Conservation (phyloP, 2,888 invertebrate species). For the Selenia dentaria region DNA sequence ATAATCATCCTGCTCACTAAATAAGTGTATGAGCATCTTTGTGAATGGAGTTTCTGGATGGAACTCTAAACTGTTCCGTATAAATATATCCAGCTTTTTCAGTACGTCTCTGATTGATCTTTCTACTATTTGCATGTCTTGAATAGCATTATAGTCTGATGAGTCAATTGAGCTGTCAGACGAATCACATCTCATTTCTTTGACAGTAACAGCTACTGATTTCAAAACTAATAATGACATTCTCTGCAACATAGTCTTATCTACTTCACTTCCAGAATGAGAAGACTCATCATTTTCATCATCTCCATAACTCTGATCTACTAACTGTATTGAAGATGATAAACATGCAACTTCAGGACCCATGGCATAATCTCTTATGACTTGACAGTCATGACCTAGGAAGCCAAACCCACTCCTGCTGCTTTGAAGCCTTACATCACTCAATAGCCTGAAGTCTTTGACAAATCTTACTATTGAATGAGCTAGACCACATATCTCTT, state of each 20-base stretch:
- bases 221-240: constrained; percentile 94
- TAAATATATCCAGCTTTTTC: constrained; percentile 91
- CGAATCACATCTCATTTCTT: constrained; percentile 94
- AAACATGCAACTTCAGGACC: constrained; percentile 63
- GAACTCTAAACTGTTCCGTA: constrained; percentile 92
- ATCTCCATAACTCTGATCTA: constrained; percentile 76
- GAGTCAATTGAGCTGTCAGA: constrained; percentile 94
- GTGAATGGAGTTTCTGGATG: constrained; percentile 95
- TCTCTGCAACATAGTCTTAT: constrained; percentile 92
- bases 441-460: constrained; percentile 91
- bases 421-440: constrained; percentile 74
- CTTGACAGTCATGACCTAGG: constrained; percentile 69
- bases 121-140: constrained; percentile 95
- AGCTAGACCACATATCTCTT: constrained; percentile 94
- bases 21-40: constrained; percentile 94
- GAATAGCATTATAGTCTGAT: constrained; percentile 93
- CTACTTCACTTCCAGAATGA: constrained; percentile 83
- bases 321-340: constrained; percentile 68
- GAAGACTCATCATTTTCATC: constrained; percentile 65
- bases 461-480: constrained; percentile 94
- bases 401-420: constrained; percentile 77
- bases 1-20: constrained; percentile 96
- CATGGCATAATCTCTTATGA: constrained; percentile 65
- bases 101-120: constrained; percentile 93
- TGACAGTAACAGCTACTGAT: constrained; percentile 95